Evolutionary conservation across 2,888 invertebrate species (phyloP).

Genomic region (Pilophorus perplexus): DNA sequence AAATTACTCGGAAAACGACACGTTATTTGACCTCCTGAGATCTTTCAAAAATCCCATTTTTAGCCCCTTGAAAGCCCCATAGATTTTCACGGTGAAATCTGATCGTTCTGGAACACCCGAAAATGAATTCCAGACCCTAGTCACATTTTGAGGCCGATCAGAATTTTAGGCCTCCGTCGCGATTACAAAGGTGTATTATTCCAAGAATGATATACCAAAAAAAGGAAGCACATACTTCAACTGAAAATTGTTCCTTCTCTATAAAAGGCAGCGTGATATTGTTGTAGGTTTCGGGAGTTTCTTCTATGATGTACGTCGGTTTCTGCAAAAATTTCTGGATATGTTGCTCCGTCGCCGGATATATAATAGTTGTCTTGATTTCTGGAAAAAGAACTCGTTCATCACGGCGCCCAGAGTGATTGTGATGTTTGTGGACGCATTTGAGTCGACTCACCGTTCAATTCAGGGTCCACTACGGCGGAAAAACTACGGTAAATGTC

Average conservation of each 20-base stretch:
- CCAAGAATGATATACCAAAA: too few species aligned
- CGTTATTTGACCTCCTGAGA: too few species aligned
- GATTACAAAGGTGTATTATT: too few species aligned
- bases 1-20: too few species aligned
- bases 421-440: background rate
- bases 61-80: too few species aligned
- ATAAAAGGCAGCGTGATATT: constrained; percentile 76
- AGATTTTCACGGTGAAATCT: too few species aligned
- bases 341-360: constrained; percentile 91
- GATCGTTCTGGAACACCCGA: too few species aligned
- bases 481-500: constrained; percentile 82
- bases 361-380: constrained; percentile 83
- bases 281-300: constrained; percentile 79
- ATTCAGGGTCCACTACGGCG: constrained; percentile 61
- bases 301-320: constrained; percentile 71
- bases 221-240: constrained; percentile 78
- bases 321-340: constrained; percentile 80
- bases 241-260: constrained; percentile 67
- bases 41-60: too few species aligned
- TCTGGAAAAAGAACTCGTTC: constrained; percentile 63
- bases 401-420: background rate
- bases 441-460: constrained; percentile 62
- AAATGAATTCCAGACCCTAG: too few species aligned
- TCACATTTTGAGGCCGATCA: too few species aligned
- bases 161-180: too few species aligned